A percentile compares a stretch with the other conserved stretches of the same genome.
phyloP scores from a whole-genome alignment of 2,888 invertebrate genomes.

The Leucophenga maculata region DNA sequence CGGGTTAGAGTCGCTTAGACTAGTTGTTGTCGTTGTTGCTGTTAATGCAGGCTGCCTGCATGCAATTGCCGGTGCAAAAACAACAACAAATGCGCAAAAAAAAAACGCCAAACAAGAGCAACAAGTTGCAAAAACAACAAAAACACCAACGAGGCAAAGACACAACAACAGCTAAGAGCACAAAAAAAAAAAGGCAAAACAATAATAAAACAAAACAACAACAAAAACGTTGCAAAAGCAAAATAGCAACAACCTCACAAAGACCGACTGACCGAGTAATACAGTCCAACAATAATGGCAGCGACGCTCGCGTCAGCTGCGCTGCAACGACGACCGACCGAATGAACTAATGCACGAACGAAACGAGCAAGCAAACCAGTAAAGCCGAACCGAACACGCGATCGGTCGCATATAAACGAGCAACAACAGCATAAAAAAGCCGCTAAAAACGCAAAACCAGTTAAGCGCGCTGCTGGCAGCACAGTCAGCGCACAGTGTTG shows the following conservation, averaged over 20 bases:
- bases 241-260: slow-evolving; percentile 73
- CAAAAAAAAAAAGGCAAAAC: slow-evolving; percentile 38
- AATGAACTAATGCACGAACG: slow-evolving; percentile 17
- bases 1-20: neutral
- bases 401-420: too few species aligned
- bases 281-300: slow-evolving; percentile 67
- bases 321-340: slow-evolving; percentile 33
- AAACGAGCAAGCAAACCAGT: too few species aligned
- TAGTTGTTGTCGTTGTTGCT: too few species aligned
- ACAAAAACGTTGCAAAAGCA: slow-evolving; percentile 46
- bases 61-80: slow-evolving; percentile 59
- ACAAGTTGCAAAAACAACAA: slow-evolving; percentile 25
- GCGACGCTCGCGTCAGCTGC: slow-evolving; percentile 34
- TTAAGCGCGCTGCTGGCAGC: slow-evolving; percentile 32
- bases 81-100: slow-evolving; percentile 26
- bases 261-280: slow-evolving; percentile 74
- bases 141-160: slow-evolving; percentile 33
- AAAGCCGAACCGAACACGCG: too few species aligned
- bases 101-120: slow-evolving; percentile 27
- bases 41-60: slow-evolving; percentile 45
- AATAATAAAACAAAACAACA: slow-evolving; percentile 37
- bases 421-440: slow-evolving; percentile 42
- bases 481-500: slow-evolving; percentile 22
- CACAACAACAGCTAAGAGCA: slow-evolving; percentile 37
- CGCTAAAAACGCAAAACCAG: slow-evolving; percentile 60